Evolutionary conservation across 2,113 vertebrate species (phyloP), one percentile per base, ranked within the genome.

Genomic region (Hemicordylus capensis): DNA sequence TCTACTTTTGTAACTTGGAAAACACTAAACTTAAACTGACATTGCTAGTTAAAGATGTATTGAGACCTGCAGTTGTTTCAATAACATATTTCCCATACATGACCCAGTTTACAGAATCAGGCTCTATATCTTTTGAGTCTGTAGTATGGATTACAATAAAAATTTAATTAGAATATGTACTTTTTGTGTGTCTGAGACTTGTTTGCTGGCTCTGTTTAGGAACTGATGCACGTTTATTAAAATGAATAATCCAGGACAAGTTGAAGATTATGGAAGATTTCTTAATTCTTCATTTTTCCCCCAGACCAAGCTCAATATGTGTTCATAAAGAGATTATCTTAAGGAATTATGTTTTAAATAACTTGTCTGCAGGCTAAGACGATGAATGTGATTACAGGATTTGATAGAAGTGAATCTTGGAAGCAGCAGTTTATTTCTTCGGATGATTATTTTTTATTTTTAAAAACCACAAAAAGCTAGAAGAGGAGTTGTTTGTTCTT

Each of bases 251-350:
- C 91, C 94, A 93, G 87, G 89, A 89, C 44, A 11, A 34, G 84
- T 91, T 90, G 81, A 94, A 94, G 92, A 93, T 95, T 94, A 94
- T 73, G 81, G 72, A 92, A 93, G 90, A 90, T 93, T 90, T 93
- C 90, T 90, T 87, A 15, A 90, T 87, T 83, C 87, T 93, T 94
- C 92, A 93, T 95, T 89, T 93, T 81, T 83, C 58, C 72, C 74
- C 76, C 73, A 91, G 76, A 66, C 89, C 83, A 89, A 84, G 94
- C 89, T 81, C 85, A 91, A 81, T 94, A 93, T 90, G 91, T 92
- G 87, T 88, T 88, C 92, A 89, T 94, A 95, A 95, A 95, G 92
- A 89, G 93, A 94, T 95, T 95, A 95, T 92, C 84, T 74, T 90
- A 92, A 93, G 91, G 90, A 95, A 80, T 93, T 94, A 90, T 76